These are phyloP conservation scores for Mormyrops attenuatus DNA, from an alignment of 2,797 vertebrate genomes.

Conservation along the genomic window DNA sequence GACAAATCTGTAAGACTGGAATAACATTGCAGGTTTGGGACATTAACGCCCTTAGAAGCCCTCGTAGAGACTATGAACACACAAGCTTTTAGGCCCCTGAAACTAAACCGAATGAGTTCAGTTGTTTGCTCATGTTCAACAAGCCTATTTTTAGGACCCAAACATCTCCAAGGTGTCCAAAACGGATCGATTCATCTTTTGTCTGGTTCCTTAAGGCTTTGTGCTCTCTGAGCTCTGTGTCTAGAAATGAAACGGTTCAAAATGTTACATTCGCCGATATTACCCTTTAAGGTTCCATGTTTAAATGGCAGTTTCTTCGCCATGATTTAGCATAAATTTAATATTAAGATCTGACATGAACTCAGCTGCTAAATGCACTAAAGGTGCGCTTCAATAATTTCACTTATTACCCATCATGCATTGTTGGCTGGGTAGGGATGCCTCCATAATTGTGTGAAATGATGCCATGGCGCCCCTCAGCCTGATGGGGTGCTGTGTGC, in stretches of 20 bases:
- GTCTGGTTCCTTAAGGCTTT: not conserved
- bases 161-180: not conserved
- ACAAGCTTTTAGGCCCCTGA: not conserved
- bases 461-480: not conserved
- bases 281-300: not conserved
- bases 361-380: not conserved
- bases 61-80: not conserved
- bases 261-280: not conserved
- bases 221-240: not conserved
- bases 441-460: too few species aligned
- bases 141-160: not conserved
- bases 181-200: not conserved
- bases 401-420: not conserved
- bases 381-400: not conserved
- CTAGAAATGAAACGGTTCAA: not conserved
- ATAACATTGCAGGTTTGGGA: not conserved
- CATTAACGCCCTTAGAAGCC: not conserved
- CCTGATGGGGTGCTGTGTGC: not conserved
- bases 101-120: not conserved
- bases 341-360: not conserved
- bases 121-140: constrained; percentile 22
- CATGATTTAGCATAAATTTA: not conserved
- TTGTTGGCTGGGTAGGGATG: not conserved
- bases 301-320: not conserved
- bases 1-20: not conserved